These are phyloP conservation scores for Scaeva pyrastri DNA, from an alignment of 2,888 invertebrate genomes.

Conservation along the genomic window DNA sequence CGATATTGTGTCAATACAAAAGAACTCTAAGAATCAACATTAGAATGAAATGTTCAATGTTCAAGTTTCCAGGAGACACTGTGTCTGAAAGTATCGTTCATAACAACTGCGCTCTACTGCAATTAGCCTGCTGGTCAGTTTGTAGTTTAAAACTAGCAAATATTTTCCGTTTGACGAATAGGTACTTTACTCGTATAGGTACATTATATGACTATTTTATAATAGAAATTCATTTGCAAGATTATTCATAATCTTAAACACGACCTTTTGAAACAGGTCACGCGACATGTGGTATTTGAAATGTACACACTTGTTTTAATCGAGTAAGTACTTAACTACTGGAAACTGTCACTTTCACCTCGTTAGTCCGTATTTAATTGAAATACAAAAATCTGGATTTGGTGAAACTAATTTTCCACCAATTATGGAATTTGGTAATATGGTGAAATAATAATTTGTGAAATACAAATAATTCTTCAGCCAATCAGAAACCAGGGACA, in stretches of 20 bases:
- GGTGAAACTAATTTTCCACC: not conserved
- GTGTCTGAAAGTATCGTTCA: too few relatives aligned
- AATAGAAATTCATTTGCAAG: not conserved
- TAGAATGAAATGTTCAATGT: too few relatives aligned
- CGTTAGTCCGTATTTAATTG: not conserved
- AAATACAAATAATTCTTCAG: not conserved
- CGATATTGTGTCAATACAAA: too few relatives aligned
- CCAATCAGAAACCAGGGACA: not conserved
- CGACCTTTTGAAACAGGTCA: conserved; percentile 38
- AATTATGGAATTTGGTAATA: conserved; percentile 18
- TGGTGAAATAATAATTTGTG: conserved; percentile 30
- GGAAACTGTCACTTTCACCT: conserved; percentile 22
- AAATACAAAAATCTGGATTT: conserved; percentile 27
- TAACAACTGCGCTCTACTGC: too few relatives aligned
- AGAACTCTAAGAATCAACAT: too few relatives aligned
- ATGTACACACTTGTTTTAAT: conserved; percentile 14
- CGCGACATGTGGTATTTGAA: conserved; percentile 1
- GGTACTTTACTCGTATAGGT: not conserved
- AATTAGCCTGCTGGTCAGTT: too few relatives aligned
- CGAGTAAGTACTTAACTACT: not conserved
- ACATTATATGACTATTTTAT: not conserved
- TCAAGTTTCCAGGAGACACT: too few relatives aligned
- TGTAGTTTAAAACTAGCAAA: too few relatives aligned
- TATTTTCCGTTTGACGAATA: too few relatives aligned
- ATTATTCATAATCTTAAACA: not conserved